Base-by-base conservation (phyloP, 2,888 invertebrate genomes). In the Psylliodes chrysocephalus region DNA sequence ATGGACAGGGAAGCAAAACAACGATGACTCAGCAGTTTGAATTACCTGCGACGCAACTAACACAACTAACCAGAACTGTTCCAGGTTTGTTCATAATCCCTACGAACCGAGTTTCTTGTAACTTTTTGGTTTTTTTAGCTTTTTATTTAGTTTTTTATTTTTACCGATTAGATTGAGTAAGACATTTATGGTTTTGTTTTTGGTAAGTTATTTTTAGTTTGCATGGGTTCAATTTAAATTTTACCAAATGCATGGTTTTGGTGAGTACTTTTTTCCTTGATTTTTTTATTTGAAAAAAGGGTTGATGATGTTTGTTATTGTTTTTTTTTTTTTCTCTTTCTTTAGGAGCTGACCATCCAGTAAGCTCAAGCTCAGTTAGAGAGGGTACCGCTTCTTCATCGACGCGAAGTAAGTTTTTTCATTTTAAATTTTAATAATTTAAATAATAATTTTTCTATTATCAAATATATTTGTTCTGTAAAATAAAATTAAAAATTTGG, bases 11-110 rank as follows among this genome's bases (percentile, higher is more conserved):
- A 56, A 73, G 73, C 25, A 76, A 76, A 67, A 79, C 78, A n/a
- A 76, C 77, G 52, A 77, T 77, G 57, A 78, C 77, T 17, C 79
- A 81, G 72, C 76, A 75, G 64, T 77, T 80, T 66, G 78, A 78
- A 62, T 51, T 74, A 51, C 71, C 74, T 28, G 63, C 67, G 22
- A 69, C 73, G 65, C 72, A 76, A 74, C 71, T 74, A 69, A 73
- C 75, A 66, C 60, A 72, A 70, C 60, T 73, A 75, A 73, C 73
- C 60, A 72, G 66, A 71, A 55, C 63, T 49, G 49, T 66, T 52
- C 68, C 76, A 78, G 79, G 79, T 79, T 79, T 73, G 78, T 78
- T 63, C 38, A 55, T 38, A 22, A 5, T 52, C 44, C 47, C 49
- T 57, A 38, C 56, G 15, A 52, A 60, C 51, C 55, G 44, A 59